These are phyloP conservation scores for Etheostoma cragini DNA, from an alignment of 2,113 vertebrate species.

Conservation along the genomic window DNA sequence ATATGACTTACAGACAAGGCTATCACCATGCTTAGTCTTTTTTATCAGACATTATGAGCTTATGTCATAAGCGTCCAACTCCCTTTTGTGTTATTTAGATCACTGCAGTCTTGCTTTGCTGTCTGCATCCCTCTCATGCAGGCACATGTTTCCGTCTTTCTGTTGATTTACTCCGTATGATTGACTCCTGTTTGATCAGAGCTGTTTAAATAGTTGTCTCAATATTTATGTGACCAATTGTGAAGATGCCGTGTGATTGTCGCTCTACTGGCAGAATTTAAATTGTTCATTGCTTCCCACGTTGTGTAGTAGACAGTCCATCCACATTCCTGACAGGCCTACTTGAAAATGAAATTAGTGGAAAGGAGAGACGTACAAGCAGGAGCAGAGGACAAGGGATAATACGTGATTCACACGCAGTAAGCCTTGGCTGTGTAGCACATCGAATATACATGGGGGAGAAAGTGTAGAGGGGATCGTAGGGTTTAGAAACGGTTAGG, in stretches of 20 bases:
- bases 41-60: conserved; percentile 20
- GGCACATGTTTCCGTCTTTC: conserved; percentile 12
- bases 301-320: conserved; percentile 37
- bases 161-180: conserved; percentile 45
- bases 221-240: conserved; percentile 65
- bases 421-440: conserved; percentile 34
- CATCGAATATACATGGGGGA: conserved; percentile 37
- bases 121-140: conserved; percentile 5
- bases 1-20: conserved; percentile 7
- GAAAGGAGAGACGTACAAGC: conserved; percentile 17
- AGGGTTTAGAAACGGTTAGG: conserved; percentile 56
- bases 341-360: conserved; percentile 62
- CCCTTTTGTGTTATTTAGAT: conserved; percentile 15
- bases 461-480: conserved; percentile 21
- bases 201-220: conserved; percentile 68
- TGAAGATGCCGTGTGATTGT: conserved; percentile 56
- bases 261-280: conserved; percentile 41
- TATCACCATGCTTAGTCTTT: background rate
- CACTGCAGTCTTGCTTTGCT: background rate
- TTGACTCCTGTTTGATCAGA: conserved; percentile 63
- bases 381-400: conserved; percentile 34
- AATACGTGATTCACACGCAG: conserved; percentile 48
- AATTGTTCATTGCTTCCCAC: conserved; percentile 36
- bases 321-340: conserved; percentile 49
- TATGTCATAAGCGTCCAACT: background rate